phyloP scores from a whole-genome alignment of 2,113 vertebrate species.

The Rhinogobius similis region DNA sequence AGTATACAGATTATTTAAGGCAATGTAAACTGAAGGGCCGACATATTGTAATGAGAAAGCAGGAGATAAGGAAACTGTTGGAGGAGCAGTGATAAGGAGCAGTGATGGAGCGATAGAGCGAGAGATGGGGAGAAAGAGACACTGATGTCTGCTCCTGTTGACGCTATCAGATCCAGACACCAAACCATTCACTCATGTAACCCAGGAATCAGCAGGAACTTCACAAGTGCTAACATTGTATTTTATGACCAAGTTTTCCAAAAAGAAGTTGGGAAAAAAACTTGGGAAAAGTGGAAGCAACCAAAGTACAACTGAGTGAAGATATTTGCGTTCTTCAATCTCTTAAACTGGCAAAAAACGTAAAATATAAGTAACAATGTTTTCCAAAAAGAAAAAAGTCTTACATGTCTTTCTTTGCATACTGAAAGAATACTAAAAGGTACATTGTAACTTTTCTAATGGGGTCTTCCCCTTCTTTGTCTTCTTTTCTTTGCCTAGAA shows the following conservation, averaged over 20 bases:
- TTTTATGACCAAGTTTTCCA: background rate
- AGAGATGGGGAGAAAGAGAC: conserved; percentile 14
- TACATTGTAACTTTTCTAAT: too few species aligned
- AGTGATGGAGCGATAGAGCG: conserved; percentile 4
- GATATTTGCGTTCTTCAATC: background rate
- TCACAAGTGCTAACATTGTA: background rate
- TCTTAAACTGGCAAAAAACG: background rate
- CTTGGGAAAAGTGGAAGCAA: background rate
- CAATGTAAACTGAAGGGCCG: background rate
- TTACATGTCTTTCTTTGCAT: too few species aligned
- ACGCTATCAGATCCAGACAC: conserved; percentile 16
- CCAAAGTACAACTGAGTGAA: background rate
- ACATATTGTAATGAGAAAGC: conserved; percentile 5
- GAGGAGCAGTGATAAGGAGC: background rate
- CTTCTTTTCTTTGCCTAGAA: too few species aligned
- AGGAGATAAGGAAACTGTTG: background rate
- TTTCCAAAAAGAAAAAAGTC: too few species aligned
- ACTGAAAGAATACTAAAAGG: too few species aligned
- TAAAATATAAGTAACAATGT: too few species aligned
- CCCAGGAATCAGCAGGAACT: background rate
- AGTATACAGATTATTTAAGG: background rate
- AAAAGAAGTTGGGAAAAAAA: background rate
- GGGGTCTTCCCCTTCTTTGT: too few species aligned
- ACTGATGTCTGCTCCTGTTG: conserved; percentile 6
- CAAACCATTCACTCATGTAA: background rate